Evolutionary conservation across 2,888 invertebrate species (phyloP).

Genomic region (Synanthedon vespiformis): DNA sequence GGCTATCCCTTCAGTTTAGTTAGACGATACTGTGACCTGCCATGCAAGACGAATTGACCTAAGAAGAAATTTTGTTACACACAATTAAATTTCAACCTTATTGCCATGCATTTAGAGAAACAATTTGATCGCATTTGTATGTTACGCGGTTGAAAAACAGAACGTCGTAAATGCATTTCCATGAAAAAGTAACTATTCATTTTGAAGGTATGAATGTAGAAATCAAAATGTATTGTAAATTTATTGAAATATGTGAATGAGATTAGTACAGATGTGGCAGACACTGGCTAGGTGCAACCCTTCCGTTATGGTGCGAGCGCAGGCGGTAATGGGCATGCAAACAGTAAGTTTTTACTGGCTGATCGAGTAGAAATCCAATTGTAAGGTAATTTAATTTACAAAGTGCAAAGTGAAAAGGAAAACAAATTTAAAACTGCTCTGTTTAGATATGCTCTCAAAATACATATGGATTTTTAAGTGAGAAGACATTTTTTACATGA

Average conservation of each 20-base stretch:
- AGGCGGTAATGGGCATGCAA: conserved; percentile 49
- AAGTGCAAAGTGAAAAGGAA: conserved; percentile 11
- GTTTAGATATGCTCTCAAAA: neutral
- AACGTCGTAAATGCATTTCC: neutral
- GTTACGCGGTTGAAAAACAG: neutral
- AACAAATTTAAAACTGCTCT: conserved; percentile 19
- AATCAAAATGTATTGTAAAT: conserved; percentile 4
- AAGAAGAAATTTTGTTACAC: conserved; percentile 11
- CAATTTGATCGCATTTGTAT: conserved; percentile 1
- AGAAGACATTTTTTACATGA: too few species aligned
- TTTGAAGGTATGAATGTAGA: conserved; percentile 1
- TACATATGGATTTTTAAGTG: conserved; percentile 15
- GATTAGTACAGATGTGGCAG: conserved; percentile 12
- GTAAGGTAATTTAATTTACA: conserved; percentile 13
- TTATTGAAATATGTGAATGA: conserved; percentile 1
- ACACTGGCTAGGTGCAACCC: conserved; percentile 43
- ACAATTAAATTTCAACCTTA: conserved; percentile 7
- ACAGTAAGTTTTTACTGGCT: conserved; percentile 27
- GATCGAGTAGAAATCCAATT: conserved; percentile 10
- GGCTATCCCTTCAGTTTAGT: conserved; percentile 25
- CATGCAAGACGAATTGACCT: conserved; percentile 31
- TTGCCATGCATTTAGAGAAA: neutral
- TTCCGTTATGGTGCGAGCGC: conserved; percentile 53
- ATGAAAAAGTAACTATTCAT: conserved; percentile 1
- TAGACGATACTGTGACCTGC: conserved; percentile 29